Evolutionary conservation across 2,888 invertebrate genomes (phyloP).

Genomic region (Melanostoma mellinum): DNA sequence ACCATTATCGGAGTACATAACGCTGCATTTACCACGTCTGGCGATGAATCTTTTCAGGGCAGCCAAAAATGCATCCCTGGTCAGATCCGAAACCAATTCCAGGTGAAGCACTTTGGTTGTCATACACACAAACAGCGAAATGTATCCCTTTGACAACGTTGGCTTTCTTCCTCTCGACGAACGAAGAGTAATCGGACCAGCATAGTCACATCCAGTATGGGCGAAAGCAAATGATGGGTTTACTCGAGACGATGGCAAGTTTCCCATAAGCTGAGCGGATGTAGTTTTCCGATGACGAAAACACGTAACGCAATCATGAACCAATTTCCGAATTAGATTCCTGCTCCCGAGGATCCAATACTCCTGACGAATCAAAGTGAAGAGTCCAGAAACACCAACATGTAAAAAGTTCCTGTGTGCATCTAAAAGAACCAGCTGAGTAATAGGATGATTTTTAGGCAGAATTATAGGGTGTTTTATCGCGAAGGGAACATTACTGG

Average conservation of each 20-base stretch:
- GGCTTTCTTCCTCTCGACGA: too few relatives aligned
- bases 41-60: conserved; percentile 54
- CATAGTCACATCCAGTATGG: too few relatives aligned
- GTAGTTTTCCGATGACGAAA: conserved; percentile 25
- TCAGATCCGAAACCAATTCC: conserved; percentile 45
- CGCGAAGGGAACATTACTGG: not conserved
- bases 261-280: conserved; percentile 28
- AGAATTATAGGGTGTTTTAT: conserved; percentile 22
- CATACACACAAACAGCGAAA: too few relatives aligned
- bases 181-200: too few relatives aligned
- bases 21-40: conserved; percentile 39
- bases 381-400: too few relatives aligned
- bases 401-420: too few relatives aligned
- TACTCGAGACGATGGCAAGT: not conserved
- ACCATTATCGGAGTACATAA: conserved; percentile 62
- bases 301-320: conserved; percentile 26
- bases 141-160: too few relatives aligned
- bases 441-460: conserved; percentile 18
- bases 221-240: too few relatives aligned
- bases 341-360: too few relatives aligned
- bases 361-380: too few relatives aligned
- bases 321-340: conserved; percentile 25
- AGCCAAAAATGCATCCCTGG: conserved; percentile 59
- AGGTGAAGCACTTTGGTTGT: conserved; percentile 34
- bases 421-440: not conserved